Evolutionary conservation across 1,140 invertebrate genomes (phyloP), one percentile per base, ranked within the genome.

Genomic region (Heliconius himera): DNA sequence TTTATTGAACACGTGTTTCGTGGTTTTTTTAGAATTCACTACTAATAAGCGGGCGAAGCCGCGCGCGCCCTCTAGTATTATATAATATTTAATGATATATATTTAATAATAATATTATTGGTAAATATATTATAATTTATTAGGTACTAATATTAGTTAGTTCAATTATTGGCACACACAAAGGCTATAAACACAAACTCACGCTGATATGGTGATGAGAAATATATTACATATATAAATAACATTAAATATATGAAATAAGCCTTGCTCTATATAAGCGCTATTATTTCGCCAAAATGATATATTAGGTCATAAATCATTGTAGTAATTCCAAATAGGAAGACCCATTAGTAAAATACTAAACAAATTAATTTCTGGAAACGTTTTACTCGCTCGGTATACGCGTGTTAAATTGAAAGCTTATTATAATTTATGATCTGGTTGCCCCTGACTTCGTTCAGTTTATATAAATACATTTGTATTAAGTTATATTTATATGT

Each of bases 291-390:
- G 22, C 60, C 60, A 66, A 66, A 36, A 66, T 29, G 26, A 66
- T 66, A 66, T 29, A 73, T 54, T 60, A 22, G 33, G 22, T 74
- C 54, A 76, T 77, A 80, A 80, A 76, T 80, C 79, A 51, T 76
- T 56, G 36, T 72, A 81, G 46, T 81, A 71, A 74, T 74, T 74
- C 33, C 76, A 76, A 71, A 74, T 81, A 77, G 41, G 49, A 36
- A 49, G 56, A 18, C 16, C 76, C 76, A 71, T 78, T 74, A 81
- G 72, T 81, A 36, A 73, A 81, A 74, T 66, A 74, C 54, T 74
- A 77, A 56, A 77, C 66, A 77, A 81, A 81, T 66, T 74, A 77
- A 81, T 74, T 81, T 73, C 80, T 73, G n/a, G 73, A 73, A 77
- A 77, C 41, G 73, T 72, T 41, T 66, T 66, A 66, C 60, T 66